Base-by-base conservation (phyloP, 2,888 invertebrate genomes). In the Ophion slaviceki region DNA sequence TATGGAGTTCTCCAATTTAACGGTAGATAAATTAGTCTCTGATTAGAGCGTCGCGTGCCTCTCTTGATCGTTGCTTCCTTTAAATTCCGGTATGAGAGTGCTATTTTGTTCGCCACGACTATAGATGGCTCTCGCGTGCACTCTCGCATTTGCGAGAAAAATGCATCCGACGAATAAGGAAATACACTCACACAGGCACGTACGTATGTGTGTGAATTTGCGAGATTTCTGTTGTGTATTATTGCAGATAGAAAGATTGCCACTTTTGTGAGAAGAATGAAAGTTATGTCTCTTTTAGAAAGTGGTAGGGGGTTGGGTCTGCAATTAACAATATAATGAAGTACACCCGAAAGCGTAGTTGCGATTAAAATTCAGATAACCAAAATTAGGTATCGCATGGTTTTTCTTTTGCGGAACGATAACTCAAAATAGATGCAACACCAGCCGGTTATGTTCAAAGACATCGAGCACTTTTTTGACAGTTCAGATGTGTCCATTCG, bases 61-160 rank as follows among this genome's bases (percentile, higher is more conserved):
- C 83, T 82, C 80, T 62, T 68, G 66, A 45, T 47, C 36, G 40
- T 40, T 7, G 40, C 64, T 70, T 68, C 61, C 62, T 71, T 76
- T 57, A 68, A 4, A 20, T 14, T 64, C 24, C 57, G 24, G 59
- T 68, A 68, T 68, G 53, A 66, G 36, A 67, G 64, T 84, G 86
- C 87, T 68, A 78, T 32, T 77, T 57, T 14, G n/a, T 57, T 57
- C n/a, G n/a, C n/a, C n/a, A 17, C n/a, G 20, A 3, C 20, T 61
- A 24, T 2, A 61, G 64, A 78, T 75, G 83, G 40, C 32, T 61
- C 76, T 61, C 84, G 82, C 84, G 86, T 62, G 84, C 80, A 88
- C 88, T 88, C 88, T 88, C 88, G 87, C 88, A 87, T 88, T 87
- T 88, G 81, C 75, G 70, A 84, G 82, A 88, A 86, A 87, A 88